phyloP scores from a whole-genome alignment of 2,888 invertebrate genomes.

The Apantesis nais region DNA sequence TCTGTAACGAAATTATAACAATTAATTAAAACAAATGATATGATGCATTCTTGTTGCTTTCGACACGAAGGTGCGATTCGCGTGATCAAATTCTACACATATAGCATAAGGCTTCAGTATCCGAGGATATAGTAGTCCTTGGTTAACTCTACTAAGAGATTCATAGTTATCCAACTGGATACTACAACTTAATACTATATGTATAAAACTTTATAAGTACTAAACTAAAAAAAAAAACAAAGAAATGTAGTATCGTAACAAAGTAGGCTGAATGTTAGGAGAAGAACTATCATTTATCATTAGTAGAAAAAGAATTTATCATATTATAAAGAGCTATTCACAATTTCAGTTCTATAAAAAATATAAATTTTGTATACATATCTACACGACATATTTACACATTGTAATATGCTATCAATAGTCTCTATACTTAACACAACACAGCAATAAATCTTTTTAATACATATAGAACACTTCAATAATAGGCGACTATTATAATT shows the following conservation, averaged over 20 bases:
- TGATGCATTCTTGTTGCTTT: constrained; percentile 85
- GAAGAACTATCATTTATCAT: constrained; percentile 51
- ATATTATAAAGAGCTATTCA: constrained; percentile 10
- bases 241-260: constrained; percentile 51
- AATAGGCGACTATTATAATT: not conserved
- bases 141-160: constrained; percentile 26
- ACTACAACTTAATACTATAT: constrained; percentile 38
- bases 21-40: constrained; percentile 85
- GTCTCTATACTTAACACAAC: not conserved
- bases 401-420: not conserved
- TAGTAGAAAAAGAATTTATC: constrained; percentile 43
- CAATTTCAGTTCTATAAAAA: constrained; percentile 32
- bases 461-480: constrained; percentile 6
- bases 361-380: constrained; percentile 27
- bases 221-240: constrained; percentile 68
- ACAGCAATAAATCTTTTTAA: constrained; percentile 1
- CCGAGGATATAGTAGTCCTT: constrained; percentile 26
- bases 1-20: constrained; percentile 75
- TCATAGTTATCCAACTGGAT: constrained; percentile 24
- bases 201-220: constrained; percentile 54
- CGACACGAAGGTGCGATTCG: constrained; percentile 69
- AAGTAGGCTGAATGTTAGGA: constrained; percentile 53
- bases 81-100: constrained; percentile 55
- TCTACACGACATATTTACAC: constrained; percentile 43
- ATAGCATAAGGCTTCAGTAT: constrained; percentile 50